phyloP scores from a whole-genome alignment of 1,140 invertebrate species.

The Bombus waltoni region DNA sequence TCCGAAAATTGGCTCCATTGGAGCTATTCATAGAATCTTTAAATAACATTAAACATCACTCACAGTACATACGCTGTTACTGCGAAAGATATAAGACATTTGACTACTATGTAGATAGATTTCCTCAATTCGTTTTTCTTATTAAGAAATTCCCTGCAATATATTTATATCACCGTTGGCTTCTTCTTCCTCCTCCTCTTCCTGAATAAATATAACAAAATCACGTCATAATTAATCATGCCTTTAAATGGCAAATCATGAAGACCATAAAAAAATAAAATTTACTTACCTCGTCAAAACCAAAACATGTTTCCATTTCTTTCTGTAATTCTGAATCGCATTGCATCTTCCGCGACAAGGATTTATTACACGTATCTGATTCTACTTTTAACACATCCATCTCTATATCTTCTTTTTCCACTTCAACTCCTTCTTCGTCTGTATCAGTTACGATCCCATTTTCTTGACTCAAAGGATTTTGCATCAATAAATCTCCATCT shows the following conservation, averaged over 20 bases:
- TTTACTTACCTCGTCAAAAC: conserved; percentile 89
- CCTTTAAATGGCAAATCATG: not conserved
- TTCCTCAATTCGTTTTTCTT: conserved; percentile 51
- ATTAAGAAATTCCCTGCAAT: conserved; percentile 80
- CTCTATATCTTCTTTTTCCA: conserved; percentile 73
- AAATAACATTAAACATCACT: conserved; percentile 52
- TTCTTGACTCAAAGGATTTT: conserved; percentile 80
- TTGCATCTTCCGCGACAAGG: conserved; percentile 71
- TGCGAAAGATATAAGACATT: conserved; percentile 72
- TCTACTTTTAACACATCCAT: conserved; percentile 76
- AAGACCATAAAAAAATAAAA: not conserved
- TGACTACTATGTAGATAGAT: conserved; percentile 75
- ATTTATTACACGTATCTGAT: conserved; percentile 58
- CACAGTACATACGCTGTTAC: conserved; percentile 54
- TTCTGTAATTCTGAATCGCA: conserved; percentile 83
- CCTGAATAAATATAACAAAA: not conserved
- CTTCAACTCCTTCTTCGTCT: conserved; percentile 74
- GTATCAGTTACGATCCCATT: conserved; percentile 72
- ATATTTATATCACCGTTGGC: conserved; percentile 74
- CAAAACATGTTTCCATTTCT: conserved; percentile 92
- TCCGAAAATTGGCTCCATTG: conserved; percentile 57
- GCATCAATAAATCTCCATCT: conserved; percentile 81
- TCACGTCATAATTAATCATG: not conserved
- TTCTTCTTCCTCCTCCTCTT: conserved; percentile 78
- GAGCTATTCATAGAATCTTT: conserved; percentile 60